A percentile compares a stretch with the other conserved stretches of the same genome.
These are phyloP conservation scores for Masnerella sp. DNA, from an alignment of 2,888 invertebrate genomes.

Conservation along the genomic window DNA sequence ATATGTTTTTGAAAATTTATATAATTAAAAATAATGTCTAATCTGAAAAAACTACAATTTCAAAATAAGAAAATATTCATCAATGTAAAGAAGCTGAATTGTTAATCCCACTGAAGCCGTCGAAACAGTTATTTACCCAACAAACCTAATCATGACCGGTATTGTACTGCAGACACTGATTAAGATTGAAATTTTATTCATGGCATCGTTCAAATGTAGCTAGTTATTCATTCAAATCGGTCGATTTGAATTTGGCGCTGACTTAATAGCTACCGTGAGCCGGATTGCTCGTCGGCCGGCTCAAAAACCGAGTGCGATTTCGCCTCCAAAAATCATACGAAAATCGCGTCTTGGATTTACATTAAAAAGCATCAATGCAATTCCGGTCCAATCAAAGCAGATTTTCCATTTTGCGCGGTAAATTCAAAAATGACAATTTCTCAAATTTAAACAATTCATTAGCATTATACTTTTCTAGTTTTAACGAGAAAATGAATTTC, in stretches of 20 bases:
- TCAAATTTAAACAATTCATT: no score
- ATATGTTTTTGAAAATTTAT: no score
- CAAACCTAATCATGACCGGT: conserved; percentile 42
- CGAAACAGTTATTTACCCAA: conserved; percentile 43
- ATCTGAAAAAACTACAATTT: no score
- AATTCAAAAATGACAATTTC: no score
- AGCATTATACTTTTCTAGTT: no score
- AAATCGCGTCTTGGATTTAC: conserved; percentile 17
- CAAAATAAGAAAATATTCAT: no score
- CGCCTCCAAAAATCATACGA: conserved; percentile 33
- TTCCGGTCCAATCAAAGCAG: no score
- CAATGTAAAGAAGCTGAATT: conserved; percentile 11
- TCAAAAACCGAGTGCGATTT: conserved; percentile 44
- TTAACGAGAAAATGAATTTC: no score
- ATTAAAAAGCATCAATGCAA: background rate
- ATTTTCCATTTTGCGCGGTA: no score
- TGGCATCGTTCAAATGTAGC: conserved; percentile 76
- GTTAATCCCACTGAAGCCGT: conserved; percentile 11
- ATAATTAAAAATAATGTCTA: no score
- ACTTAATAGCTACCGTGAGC: conserved; percentile 61
- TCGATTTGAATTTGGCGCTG: conserved; percentile 62
- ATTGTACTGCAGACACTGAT: conserved; percentile 67
- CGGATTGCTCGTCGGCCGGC: conserved; percentile 39
- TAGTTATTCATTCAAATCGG: conserved; percentile 77
- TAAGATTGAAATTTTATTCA: conserved; percentile 78